Base-by-base conservation (phyloP, 2,797 vertebrate species). In the Dendrocincla fuliginosa region DNA sequence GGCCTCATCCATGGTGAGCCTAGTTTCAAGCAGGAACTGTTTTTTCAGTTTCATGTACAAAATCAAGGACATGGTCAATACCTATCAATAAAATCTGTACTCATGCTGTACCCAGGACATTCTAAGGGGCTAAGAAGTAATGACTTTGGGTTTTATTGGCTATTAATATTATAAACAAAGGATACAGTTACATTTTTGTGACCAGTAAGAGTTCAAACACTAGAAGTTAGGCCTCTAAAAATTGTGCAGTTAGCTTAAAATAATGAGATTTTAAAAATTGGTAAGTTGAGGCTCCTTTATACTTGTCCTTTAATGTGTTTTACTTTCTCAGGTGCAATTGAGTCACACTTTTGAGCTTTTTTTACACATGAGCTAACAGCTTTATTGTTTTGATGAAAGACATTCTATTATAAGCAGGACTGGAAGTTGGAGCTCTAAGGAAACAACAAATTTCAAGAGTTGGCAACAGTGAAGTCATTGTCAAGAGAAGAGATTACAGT, bases 1-100 rank as follows among this genome's bases (percentile, higher is more conserved):
- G 75, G 23, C 37, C 35, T 77, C 25, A 23, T 73, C 52, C 80
- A n/a, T 46, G n/a, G 27, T 42, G 60, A 74, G 44, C 41, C 41
- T 60, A 11, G 33, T 74, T 93, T 87, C 44, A 49, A 70, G 71
- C 23, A 68, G 33, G 47, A 87, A 89, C 64, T 1, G 10, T 83
- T 92, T 92, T 49, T 87, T 87, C 84, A 59, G 33, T 82, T 83
- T 85, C 56, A 69, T 87, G 78, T 68, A 70, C 71, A 93, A 55
- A 53, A 84, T 41, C 83, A 93, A 96, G 95, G 95, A 89, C 92
- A 80, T 24, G 13, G 87, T 73, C 87, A 75, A 60, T 49, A 68
- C 24, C 77, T 88, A 68, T 64, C 77, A 89, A 64, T 42, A 47
- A 77, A 90, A 68, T 90, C 67, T 83, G 44, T 77, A 47, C 65